Conservation (phyloP, 92 coral and sea anemone species). For the Micromussa lordhowensis region DNA sequence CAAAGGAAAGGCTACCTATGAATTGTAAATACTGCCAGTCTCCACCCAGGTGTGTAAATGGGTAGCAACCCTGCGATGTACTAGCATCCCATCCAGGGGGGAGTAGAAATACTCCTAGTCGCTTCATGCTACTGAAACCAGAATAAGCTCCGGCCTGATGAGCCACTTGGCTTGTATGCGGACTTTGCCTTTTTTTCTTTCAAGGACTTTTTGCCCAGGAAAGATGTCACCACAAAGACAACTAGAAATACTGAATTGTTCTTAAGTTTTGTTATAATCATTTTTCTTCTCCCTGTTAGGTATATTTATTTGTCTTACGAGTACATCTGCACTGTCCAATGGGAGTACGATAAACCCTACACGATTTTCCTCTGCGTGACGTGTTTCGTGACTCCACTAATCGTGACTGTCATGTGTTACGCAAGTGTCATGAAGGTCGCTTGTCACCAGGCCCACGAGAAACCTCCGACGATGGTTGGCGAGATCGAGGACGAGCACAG, state of each 20-base stretch:
- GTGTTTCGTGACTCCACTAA: constrained; percentile 49
- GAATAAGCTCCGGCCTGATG: too few relatives aligned
- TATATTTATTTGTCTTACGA: constrained; percentile 68
- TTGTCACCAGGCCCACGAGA: constrained; percentile 47
- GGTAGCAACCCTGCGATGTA: too few relatives aligned
- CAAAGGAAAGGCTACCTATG: too few relatives aligned
- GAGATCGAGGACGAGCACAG: neutral
- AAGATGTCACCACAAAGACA: neutral
- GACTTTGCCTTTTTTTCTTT: too few relatives aligned
- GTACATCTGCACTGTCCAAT: constrained; percentile 71
- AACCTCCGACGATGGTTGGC: constrained; percentile 22
- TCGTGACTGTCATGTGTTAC: constrained; percentile 58
- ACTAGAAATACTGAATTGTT: neutral
- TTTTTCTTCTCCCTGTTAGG: neutral
- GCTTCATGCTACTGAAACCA: too few relatives aligned
- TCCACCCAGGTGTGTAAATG: too few relatives aligned
- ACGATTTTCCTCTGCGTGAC: constrained; percentile 47
- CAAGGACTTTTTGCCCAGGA: too few relatives aligned
- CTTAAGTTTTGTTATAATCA: neutral
- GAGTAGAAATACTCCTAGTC: too few relatives aligned
- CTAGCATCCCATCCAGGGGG: too few relatives aligned
- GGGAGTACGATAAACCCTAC: constrained; percentile 53
- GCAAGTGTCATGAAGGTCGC: constrained; percentile 48
- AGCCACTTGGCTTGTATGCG: too few relatives aligned
- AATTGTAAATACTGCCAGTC: too few relatives aligned